Base-by-base conservation (phyloP, 2,113 vertebrate species). In the Rhinichthys klamathensis region DNA sequence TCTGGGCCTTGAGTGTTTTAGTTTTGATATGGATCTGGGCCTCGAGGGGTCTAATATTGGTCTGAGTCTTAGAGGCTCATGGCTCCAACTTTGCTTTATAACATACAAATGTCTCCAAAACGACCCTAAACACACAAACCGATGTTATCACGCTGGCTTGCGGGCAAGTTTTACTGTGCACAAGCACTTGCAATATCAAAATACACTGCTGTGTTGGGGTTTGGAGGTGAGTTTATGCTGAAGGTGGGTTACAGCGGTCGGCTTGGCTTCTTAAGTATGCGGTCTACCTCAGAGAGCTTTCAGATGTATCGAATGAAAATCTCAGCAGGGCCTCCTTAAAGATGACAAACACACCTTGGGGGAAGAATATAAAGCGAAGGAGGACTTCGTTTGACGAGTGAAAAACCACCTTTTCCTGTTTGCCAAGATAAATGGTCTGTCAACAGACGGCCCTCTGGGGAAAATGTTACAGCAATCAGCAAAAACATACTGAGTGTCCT, bases 381-480 rank as follows among this genome's bases (percentile, higher is more conserved):
- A 49, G 67, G 70, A 72, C 10, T 23, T 6, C 25, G 18, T 69
- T 38, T 58, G 61, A 32, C 58, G 35, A 72, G 54, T 80, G 77
- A 83, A 81, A 80, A 58, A 86, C 15, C 27, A 25, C 54, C 69
- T 76, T 85, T 75, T 87, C 65, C 75, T 30, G 79, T 77, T 81
- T 44, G 16, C 82, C n/a, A 38, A 86, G 86, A 87, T 76, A 75
- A 87, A 89, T 73, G 63, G 79, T 5, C 51, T 87, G 84, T 83
- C 67, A 84, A 85, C 82, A 85, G 51, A 15, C 25, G 15, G 13
- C 18, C 25, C 80, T 87, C 56, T 74, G 74, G 82, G 65, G 83
- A 69, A n/a, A 16, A 6, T 41, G 6, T 27, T 67, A 18, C 49
- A 65, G 70, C n/a, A 78, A n/a, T 73, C 41, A 18, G 54, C 30